phyloP scores from a whole-genome alignment of 2,888 invertebrate genomes.

The Xanthia icteritia region DNA sequence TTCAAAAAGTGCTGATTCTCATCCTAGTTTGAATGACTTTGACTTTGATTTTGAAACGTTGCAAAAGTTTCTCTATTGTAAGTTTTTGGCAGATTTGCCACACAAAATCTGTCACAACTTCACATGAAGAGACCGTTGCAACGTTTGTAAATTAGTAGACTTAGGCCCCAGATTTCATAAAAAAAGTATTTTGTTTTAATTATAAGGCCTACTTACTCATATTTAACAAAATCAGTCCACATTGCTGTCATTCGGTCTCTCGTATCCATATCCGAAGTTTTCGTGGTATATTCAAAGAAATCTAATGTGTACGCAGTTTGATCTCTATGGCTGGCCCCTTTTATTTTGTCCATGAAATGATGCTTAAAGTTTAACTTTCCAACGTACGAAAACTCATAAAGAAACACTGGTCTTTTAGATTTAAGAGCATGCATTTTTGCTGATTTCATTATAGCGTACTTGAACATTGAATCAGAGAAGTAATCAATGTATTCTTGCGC shows the following conservation, averaged over 20 bases:
- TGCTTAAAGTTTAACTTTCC: constrained; percentile 83
- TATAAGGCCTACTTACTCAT: constrained; percentile 78
- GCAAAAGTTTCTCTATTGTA: no score
- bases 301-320: constrained; percentile 84
- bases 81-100: no score
- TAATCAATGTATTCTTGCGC: constrained; percentile 82
- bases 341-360: constrained; percentile 79
- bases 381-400: constrained; percentile 85
- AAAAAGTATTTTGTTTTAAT: neutral
- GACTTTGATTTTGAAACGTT: no score
- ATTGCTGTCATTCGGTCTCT: constrained; percentile 83
- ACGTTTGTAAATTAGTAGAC: no score
- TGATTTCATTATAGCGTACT: constrained; percentile 82
- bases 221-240: constrained; percentile 86
- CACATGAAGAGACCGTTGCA: no score
- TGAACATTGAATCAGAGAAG: constrained; percentile 87
- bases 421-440: constrained; percentile 77
- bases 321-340: constrained; percentile 86
- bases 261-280: constrained; percentile 77
- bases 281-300: constrained; percentile 79
- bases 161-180: no score
- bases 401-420: constrained; percentile 75
- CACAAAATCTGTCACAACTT: no score
- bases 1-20: no score
- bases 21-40: no score